Evolutionary conservation across 2,797 vertebrate genomes (phyloP), one percentile per base, ranked within the genome.

Genomic region (Anabacerthia variegaticeps): DNA sequence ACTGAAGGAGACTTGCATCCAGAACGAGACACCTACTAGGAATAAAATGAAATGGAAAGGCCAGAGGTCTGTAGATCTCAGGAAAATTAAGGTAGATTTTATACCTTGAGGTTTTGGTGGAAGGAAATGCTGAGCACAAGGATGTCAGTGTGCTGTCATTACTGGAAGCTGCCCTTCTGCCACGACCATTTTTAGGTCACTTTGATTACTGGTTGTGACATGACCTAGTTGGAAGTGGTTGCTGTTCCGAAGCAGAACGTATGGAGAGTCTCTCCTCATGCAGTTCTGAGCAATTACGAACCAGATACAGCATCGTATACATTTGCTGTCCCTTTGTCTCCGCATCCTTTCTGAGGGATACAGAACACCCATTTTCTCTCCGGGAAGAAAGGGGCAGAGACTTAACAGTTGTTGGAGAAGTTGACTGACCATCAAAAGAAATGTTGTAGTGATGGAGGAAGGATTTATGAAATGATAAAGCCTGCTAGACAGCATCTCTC

Each of bases 201-300:
- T 95, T 93, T 62, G 85, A 58, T 91, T 10, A 1, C 74, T 85
- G 85, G 19, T 82, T 89, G 67, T 82, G 83, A 73, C 5, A 4
- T 93, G 81, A 92, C 94, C 87, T 73, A 77, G 48, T 74, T 95
- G 87, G 81, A 90, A 77, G 32, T 62, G n/a, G 71, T 69, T 91
- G 84, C 82, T 88, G 27, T 71, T 80, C 11, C 0, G 0, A 66
- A 85, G 37, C 41, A 80, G 68, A 77, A 92, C 2, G 19, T 56
- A 6, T 90, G 83, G 69, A 65, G 61, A 81, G 44, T 71, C 32
- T 75, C 39, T 77, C 27, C 88, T 94, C 44, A 56, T 0, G 6
- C 86, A 78, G 80, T 37, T 2, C 73, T 36, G 83, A 62, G 62
- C 67, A 68, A 55, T 67, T 72, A 55, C 66, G 58, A 72, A 56